These are phyloP conservation scores for Syrrhaptes paradoxus DNA, from an alignment of 2,113 vertebrate genomes.

Conservation along the genomic window DNA sequence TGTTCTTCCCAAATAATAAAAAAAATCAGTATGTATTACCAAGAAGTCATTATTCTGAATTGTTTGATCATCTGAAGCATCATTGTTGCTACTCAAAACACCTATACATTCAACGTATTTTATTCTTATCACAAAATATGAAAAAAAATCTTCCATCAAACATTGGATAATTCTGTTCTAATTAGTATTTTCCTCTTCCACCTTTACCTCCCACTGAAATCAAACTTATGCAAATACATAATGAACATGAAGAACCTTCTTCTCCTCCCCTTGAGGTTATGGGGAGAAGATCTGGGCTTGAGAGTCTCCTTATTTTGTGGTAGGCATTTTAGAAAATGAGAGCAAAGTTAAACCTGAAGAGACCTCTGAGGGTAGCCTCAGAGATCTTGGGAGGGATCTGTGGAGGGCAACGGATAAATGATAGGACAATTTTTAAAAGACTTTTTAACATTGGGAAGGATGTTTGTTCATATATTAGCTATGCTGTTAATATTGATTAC, in stretches of 20 bases:
- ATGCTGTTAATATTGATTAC: neutral
- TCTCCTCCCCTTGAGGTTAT: neutral
- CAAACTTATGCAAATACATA: neutral
- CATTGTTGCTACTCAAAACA: neutral
- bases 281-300: neutral
- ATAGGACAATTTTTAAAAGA: neutral
- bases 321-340: neutral
- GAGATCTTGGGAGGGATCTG: neutral
- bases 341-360: neutral
- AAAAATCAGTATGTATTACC: neutral
- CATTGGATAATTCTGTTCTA: neutral
- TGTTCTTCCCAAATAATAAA: neutral
- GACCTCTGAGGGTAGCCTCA: neutral
- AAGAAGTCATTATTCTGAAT: neutral
- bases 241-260: neutral
- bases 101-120: neutral
- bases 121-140: neutral
- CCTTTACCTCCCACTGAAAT: neutral
- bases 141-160: neutral
- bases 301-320: neutral
- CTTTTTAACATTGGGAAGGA: neutral
- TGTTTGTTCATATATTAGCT: neutral
- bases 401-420: neutral
- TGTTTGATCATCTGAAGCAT: neutral
- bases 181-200: neutral